A percentile compares a stretch with the other conserved stretches of the same genome.
Conservation (phyloP, 1,140 invertebrate species). For the Cepaea nemoralis region DNA sequence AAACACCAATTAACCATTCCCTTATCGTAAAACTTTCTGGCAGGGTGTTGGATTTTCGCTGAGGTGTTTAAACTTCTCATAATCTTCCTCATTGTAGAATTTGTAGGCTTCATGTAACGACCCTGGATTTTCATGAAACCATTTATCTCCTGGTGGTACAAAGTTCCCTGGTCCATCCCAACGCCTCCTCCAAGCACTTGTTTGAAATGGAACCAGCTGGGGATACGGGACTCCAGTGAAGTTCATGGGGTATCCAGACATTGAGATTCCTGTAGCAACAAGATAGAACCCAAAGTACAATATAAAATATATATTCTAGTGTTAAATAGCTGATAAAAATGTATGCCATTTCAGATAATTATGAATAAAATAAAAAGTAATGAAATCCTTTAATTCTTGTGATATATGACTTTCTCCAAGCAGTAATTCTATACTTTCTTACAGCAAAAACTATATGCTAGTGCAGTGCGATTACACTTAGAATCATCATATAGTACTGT, state of each 20-base stretch:
- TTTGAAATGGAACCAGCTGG: slow-evolving; percentile 55
- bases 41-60: slow-evolving; percentile 49
- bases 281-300: slow-evolving; percentile 16
- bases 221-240: slow-evolving; percentile 58
- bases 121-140: slow-evolving; percentile 64
- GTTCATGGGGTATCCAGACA: slow-evolving; percentile 55
- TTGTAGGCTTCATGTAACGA: slow-evolving; percentile 56
- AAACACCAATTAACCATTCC: background rate
- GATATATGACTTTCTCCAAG: too few species aligned
- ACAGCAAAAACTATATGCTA: too few species aligned
- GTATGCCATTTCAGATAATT: too few species aligned
- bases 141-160: slow-evolving; percentile 55
- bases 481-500: too few species aligned
- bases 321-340: too few species aligned
- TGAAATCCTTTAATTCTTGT: too few species aligned
- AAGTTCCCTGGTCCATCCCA: slow-evolving; percentile 64
- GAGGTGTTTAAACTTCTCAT: slow-evolving; percentile 64
- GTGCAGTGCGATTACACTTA: too few species aligned
- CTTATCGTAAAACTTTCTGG: slow-evolving; percentile 31
- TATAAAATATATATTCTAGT: background rate
- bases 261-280: slow-evolving; percentile 59
- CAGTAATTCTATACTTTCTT: too few species aligned
- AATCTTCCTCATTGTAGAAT: slow-evolving; percentile 68
- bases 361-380: too few species aligned
- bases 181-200: slow-evolving; percentile 52